Evolutionary conservation across 2,888 invertebrate genomes (phyloP).

Genomic region (Cheiracanthium punctorium): DNA sequence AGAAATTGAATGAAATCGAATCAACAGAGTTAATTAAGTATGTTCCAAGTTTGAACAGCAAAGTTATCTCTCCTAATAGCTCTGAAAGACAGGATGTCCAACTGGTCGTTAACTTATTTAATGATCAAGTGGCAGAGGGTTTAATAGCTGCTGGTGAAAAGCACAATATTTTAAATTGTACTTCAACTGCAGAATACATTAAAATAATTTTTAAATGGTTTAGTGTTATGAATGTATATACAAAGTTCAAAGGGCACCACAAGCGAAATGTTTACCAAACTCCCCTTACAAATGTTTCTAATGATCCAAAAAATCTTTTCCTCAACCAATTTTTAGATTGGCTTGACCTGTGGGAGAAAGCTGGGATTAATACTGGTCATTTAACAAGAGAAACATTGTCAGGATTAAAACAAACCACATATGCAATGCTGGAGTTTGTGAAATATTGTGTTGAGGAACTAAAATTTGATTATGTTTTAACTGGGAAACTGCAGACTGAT

Average conservation of each 20-base stretch:
- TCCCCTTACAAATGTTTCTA: background rate
- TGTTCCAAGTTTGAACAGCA: background rate
- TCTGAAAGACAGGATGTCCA: conserved; percentile 1
- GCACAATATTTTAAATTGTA: background rate
- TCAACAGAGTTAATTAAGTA: background rate
- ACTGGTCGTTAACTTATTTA: background rate
- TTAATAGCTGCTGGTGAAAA: background rate
- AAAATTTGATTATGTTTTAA: background rate
- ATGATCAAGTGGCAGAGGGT: background rate
- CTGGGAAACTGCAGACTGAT: conserved; percentile 12
- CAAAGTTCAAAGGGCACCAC: background rate
- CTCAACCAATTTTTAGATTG: background rate
- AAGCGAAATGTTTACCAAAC: background rate
- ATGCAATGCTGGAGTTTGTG: background rate
- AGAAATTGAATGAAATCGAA: background rate
- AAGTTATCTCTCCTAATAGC: background rate
- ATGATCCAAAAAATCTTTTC: background rate
- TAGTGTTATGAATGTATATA: background rate
- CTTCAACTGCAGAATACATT: background rate
- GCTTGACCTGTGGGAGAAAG: background rate
- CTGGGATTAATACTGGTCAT: background rate
- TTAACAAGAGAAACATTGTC: background rate
- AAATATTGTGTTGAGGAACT: conserved; percentile 14
- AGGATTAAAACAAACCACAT: background rate
- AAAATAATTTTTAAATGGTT: conserved; percentile 6